A percentile compares a stretch with the other conserved stretches of the same genome.
phyloP scores from a whole-genome alignment of 2,797 vertebrate genomes.

The Pempheris klunzingeri region DNA sequence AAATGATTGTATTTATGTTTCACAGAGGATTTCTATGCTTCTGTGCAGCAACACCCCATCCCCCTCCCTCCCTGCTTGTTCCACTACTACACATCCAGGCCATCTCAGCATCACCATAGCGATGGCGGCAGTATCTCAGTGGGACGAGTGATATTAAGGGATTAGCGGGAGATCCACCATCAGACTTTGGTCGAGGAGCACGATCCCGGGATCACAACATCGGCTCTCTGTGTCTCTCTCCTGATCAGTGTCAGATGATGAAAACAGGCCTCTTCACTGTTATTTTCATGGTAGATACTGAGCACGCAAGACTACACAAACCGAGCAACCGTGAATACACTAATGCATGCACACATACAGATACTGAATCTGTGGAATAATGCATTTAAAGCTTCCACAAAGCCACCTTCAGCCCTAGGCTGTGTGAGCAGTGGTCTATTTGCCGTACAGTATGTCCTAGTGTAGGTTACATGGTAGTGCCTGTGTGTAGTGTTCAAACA shows the following conservation, averaged over 20 bases:
- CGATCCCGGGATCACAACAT: constrained; percentile 70
- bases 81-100: constrained; percentile 64
- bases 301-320: constrained; percentile 44
- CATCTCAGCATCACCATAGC: constrained; percentile 65
- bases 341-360: constrained; percentile 35
- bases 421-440: constrained; percentile 52
- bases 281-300: constrained; percentile 30
- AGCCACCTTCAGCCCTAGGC: constrained; percentile 64
- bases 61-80: constrained; percentile 15
- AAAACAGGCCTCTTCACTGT: constrained; percentile 46
- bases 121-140: constrained; percentile 69
- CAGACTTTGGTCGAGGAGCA: constrained; percentile 68
- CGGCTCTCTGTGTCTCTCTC: constrained; percentile 45
- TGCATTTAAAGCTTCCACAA: constrained; percentile 66
- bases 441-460: constrained; percentile 61
- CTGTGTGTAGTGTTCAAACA: constrained; percentile 62
- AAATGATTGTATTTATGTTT: constrained; percentile 51
- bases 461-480: constrained; percentile 61
- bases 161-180: constrained; percentile 79
- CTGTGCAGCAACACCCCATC: neutral
- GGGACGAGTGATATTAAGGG: constrained; percentile 75
- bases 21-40: constrained; percentile 39
- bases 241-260: constrained; percentile 57
- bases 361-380: constrained; percentile 52
- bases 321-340: constrained; percentile 46